Evolutionary conservation across 1,140 invertebrate species (phyloP).

Genomic region (Gerris buenoi): DNA sequence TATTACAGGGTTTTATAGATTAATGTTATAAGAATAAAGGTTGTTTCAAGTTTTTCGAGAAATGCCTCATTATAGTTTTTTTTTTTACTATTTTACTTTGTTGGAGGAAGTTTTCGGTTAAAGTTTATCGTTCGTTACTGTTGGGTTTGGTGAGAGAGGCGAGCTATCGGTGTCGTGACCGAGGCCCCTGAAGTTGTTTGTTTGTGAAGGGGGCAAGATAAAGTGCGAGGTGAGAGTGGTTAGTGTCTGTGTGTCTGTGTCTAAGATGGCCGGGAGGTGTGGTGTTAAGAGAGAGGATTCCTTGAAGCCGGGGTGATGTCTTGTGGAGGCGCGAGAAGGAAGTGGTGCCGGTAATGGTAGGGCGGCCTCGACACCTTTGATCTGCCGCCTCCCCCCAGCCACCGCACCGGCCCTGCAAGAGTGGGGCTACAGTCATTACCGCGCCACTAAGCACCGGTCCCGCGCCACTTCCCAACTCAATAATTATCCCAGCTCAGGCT

Average conservation of each 20-base stretch:
- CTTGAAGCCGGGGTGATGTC: background rate
- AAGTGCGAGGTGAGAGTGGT: too few relatives aligned
- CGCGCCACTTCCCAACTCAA: background rate
- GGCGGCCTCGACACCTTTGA: background rate
- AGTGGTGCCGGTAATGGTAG: background rate
- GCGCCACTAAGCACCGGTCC: background rate
- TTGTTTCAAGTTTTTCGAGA: too few relatives aligned
- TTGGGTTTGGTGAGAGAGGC: too few relatives aligned
- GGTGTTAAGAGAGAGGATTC: too few relatives aligned
- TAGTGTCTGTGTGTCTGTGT: background rate
- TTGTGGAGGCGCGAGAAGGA: background rate
- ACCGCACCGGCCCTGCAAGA: background rate
- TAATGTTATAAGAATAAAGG: too few relatives aligned
- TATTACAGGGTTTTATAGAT: too few relatives aligned
- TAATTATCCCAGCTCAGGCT: background rate
- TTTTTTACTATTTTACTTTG: too few relatives aligned
- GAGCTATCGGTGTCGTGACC: background rate
- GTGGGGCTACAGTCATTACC: background rate
- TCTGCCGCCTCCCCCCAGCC: background rate
- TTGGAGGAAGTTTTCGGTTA: too few relatives aligned
- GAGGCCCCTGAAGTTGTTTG: background rate
- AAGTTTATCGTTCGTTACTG: too few relatives aligned
- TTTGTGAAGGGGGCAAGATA: background rate
- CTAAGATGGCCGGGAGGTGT: background rate
- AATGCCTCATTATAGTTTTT: too few relatives aligned